Evolutionary conservation across 2,113 vertebrate genomes (phyloP).

Genomic region (Ictidomys tridecemlineatus): DNA sequence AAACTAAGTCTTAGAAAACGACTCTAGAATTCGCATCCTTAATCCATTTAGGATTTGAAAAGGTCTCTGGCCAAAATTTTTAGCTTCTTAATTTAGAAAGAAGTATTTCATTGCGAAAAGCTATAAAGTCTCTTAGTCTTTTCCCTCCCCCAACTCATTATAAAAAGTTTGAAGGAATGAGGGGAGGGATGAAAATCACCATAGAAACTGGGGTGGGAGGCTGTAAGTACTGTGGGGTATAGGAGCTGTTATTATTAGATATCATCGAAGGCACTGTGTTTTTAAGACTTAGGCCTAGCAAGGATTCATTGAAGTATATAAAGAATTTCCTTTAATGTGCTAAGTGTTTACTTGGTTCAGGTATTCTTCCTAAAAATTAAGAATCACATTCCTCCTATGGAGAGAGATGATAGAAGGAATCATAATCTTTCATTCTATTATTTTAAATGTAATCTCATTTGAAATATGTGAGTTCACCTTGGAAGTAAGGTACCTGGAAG

Average conservation of each 20-base stretch:
- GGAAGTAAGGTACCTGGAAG: constrained; percentile 5
- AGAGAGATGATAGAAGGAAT: constrained; percentile 10
- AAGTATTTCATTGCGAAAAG: constrained; percentile 11
- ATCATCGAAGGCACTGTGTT: constrained; percentile 8
- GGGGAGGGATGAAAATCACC: constrained; percentile 31
- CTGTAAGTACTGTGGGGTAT: constrained; percentile 19
- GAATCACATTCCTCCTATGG: neutral
- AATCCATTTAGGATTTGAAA: neutral
- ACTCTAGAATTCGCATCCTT: neutral
- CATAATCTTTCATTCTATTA: neutral
- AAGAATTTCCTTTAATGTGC: constrained; percentile 54
- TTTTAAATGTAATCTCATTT: constrained; percentile 50
- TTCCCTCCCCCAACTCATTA: neutral
- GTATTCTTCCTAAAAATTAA: constrained; percentile 56
- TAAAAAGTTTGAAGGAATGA: constrained; percentile 50
- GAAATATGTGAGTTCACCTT: constrained; percentile 29
- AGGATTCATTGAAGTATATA: constrained; percentile 55
- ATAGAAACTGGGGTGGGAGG: constrained; percentile 70
- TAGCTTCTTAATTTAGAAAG: constrained; percentile 29
- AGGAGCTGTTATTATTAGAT: constrained; percentile 55
- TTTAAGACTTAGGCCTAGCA: constrained; percentile 38
- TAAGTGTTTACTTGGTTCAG: constrained; percentile 52
- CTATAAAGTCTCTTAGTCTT: neutral
- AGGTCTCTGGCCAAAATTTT: neutral
- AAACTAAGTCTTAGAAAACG: constrained; percentile 21